Base-by-base conservation (phyloP, 2,888 invertebrate genomes). In the Chloromyia formosa region DNA sequence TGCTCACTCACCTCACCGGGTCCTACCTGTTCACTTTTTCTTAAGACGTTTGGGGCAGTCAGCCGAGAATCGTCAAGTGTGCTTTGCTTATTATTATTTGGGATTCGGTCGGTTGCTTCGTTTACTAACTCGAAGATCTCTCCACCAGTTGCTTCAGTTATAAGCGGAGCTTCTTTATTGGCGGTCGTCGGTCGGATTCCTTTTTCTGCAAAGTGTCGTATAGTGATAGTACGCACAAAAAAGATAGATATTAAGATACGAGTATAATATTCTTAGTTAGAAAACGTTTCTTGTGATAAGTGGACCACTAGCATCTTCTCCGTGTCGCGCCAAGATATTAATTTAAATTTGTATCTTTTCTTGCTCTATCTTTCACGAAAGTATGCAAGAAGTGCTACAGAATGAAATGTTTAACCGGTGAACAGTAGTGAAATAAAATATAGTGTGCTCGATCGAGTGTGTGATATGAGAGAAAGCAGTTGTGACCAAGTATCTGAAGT, bases 391-490 rank as follows among this genome's bases (percentile, higher is more conserved):
- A 49, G 56, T 56, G 56, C 10, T 56, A 56, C 18, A 56, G 56
- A 56, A 56, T 56, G 56, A 18, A 1, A 18, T 18, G 18, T 20
- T 56, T 35, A 4, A 4, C 16, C 27, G 23, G 20, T 27, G 27
- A 61, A 12, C 1, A 23, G n/a, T 27, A 14, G 23, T 27, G 27
- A 7, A 35, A 35, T 35, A 35, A 1, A 61, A 23, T 27, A 18
- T 27, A 18, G 56, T 10, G 56, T 18, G 27, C 27, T 27, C 61
- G 10, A 1, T 40, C 62, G 16, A 64, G 42, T 64, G 20, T 16
- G 7, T 10, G 27, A 27, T 42, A 42, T 16, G 27, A 62, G 66
- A 66, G 66, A 66, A 66, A 66, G 66, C 45, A 35, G 62, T 40
- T 23, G 23, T 22, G 23, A 40, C 27, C 20, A 7, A 61, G 35